Conservation (phyloP, 2,888 invertebrate genomes). For the Dicyrtoma fusca region DNA sequence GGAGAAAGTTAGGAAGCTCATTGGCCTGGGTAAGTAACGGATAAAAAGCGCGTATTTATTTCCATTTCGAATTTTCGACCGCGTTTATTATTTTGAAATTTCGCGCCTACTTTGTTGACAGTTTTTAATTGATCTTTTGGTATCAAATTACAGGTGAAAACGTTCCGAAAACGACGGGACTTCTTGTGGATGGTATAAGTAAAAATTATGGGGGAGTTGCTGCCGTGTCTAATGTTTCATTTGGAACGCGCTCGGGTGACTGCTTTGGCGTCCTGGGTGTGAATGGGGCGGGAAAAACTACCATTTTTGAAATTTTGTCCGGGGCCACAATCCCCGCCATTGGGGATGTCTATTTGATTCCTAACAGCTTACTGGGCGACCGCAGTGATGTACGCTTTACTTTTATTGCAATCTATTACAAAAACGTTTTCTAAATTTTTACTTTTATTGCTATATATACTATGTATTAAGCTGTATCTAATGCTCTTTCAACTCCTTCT, state of each 20-base stretch:
- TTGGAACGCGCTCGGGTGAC: conserved; percentile 35
- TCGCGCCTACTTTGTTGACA: too few relatives aligned
- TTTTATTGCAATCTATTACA: too few relatives aligned
- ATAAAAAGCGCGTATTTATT: too few relatives aligned
- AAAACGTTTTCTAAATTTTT: too few relatives aligned
- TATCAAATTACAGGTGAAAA: conserved; percentile 26
- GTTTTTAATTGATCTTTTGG: too few relatives aligned
- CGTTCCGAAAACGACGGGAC: conserved; percentile 29
- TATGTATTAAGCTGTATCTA: too few relatives aligned
- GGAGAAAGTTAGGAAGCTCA: conserved; percentile 35
- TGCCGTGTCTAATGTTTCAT: conserved; percentile 37
- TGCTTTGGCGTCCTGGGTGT: conserved; percentile 39
- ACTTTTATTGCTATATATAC: too few relatives aligned
- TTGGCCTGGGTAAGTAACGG: conserved; percentile 34
- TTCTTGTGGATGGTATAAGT: conserved; percentile 38
- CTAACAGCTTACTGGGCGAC: conserved; percentile 31
- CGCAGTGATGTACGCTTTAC: conserved; percentile 27
- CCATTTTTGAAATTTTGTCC: conserved; percentile 33
- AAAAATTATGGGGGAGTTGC: conserved; percentile 39
- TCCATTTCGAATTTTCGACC: too few relatives aligned
- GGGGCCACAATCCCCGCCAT: conserved; percentile 27
- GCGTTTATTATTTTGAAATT: too few relatives aligned
- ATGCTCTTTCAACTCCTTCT: too few relatives aligned
- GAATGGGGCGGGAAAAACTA: conserved; percentile 36
- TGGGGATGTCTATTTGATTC: conserved; percentile 32